Evolutionary conservation across 2,888 invertebrate species (phyloP), one percentile per base, ranked within the genome.

Genomic region (Corbicula japonica): DNA sequence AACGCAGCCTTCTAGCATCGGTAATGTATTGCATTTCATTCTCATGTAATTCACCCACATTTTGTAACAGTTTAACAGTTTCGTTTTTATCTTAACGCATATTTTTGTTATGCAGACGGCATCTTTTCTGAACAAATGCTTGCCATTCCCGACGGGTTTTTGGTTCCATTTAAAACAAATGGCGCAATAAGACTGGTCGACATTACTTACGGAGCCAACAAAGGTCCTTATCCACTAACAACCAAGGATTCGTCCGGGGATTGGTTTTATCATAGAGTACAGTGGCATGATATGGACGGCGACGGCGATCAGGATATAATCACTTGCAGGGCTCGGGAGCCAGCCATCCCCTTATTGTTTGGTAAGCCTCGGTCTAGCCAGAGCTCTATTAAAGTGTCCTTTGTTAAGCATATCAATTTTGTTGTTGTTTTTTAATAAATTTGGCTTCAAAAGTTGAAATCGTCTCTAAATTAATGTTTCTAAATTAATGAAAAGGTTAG

Each of bases 251-350:
- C 76, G 4, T 58, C 76, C 15, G 82, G 84, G 6, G 71, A 84
- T 12, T 88, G 88, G 88, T 88, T 89, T 65, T 89, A 87, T 56
- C 87, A 88, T 63, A 41, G 88, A 2, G 89, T 86, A 10, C 10
- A 84, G 23, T 89, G 89, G 87, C 80, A 79, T 23, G 89, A 89
- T 58, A 87, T 87, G 86, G 86, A 89, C 60, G 87, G 86, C 0
- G 89, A 89, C 58, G 88, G 88, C 1, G 85, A 83, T 30, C 61
- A 76, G 26, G 89, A 89, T 71, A 83, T 86, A 8, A 69, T 89
- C 21, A 89, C 87, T 10, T 87, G 86, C 66, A 62, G 89, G 34
- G 86, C 86, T 3, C 69, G 85, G 12, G 85, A 87, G 73, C 86
- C 86, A 38, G 60, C 76, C 12, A 56, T 84, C n/a, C 76, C 76